Evolutionary conservation across 2,888 invertebrate species (phyloP), one percentile per base, ranked within the genome.

Genomic region (Dasysyrphus albostriatus): DNA sequence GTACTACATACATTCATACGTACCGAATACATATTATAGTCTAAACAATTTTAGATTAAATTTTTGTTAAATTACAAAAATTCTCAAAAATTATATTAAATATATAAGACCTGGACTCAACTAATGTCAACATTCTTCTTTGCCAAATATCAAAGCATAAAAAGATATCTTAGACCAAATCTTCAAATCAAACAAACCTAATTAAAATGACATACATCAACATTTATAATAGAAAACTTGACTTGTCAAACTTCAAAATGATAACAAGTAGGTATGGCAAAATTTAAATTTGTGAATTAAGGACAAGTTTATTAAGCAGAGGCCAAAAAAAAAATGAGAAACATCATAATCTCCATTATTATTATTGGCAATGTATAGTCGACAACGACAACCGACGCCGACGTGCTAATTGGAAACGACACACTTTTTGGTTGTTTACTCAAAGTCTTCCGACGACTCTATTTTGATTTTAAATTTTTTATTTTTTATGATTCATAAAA

Each of bases 341-440:
- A 44, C 10, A 63, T 32, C 63, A 63, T 63, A 19, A 44, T 63
- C 2, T 3, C 8, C 29, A 32, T 37, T 63, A 16, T n/a, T 63
- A 16, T n/a, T n/a, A 63, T 63, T 63, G 44, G 63, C 63, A 63
- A 47, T 63, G 63, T 59, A 32, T 3, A 3, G 34, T 24, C 24
- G 24, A 24, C 24, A 2, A 24, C 24, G 24, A 24, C 24, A n/a
- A n/a, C n/a, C n/a, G 24, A 24, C 24, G 24, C 24, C 24, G 44
- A 63, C 29, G n/a, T 63, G 63, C 29, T 63, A 63, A 63, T 63
- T 63, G 63, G n/a, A 63, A 63, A 29, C 44, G 29, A 44, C 29
- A 63, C 5, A 9, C 10, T 5, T 9, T 34, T n/a, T 5, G 16
- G 16, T 44, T 24, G 42, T 61, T 61, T 42, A 24, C 24, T 29